Conservation (phyloP, 2,888 invertebrate genomes). For the Augochlorella aurata region DNA sequence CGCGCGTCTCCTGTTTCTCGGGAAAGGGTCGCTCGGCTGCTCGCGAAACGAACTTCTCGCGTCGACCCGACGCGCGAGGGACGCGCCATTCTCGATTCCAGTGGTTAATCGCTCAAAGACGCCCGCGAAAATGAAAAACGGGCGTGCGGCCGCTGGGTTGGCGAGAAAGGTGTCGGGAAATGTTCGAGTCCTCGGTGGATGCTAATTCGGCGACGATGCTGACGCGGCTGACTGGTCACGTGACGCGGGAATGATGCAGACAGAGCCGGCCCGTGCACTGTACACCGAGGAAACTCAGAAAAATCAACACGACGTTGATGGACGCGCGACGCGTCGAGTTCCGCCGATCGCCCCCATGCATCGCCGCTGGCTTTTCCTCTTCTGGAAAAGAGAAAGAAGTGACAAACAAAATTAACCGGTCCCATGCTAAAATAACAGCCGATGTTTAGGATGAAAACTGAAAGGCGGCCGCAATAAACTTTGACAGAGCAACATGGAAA, state of each 20-base stretch:
- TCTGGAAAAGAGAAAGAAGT: slow-evolving; percentile 59
- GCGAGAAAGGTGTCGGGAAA: slow-evolving; percentile 15
- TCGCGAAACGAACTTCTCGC: neutral
- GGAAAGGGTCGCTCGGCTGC: no score
- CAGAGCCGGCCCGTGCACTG: slow-evolving; percentile 38
- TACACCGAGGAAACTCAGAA: slow-evolving; percentile 50
- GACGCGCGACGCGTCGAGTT: slow-evolving; percentile 61
- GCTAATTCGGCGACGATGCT: slow-evolving; percentile 26
- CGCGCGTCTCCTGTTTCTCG: neutral
- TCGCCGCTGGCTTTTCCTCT: slow-evolving; percentile 75
- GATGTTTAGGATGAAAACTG: slow-evolving; percentile 4
- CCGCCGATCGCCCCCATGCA: slow-evolving; percentile 73
- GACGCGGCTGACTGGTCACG: slow-evolving; percentile 55
- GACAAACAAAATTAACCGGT: neutral
- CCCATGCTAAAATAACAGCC: neutral
- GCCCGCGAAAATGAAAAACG: neutral
- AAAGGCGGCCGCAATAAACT: neutral
- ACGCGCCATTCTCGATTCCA: no score
- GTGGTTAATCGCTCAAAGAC: neutral
- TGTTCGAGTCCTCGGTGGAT: slow-evolving; percentile 22
- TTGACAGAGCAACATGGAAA: neutral
- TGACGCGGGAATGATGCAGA: slow-evolving; percentile 33
- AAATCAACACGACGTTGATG: slow-evolving; percentile 59
- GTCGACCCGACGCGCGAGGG: neutral
- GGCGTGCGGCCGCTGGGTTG: neutral